Evolutionary conservation across 2,888 invertebrate species (phyloP).

Genomic region (Bombylius discolor): DNA sequence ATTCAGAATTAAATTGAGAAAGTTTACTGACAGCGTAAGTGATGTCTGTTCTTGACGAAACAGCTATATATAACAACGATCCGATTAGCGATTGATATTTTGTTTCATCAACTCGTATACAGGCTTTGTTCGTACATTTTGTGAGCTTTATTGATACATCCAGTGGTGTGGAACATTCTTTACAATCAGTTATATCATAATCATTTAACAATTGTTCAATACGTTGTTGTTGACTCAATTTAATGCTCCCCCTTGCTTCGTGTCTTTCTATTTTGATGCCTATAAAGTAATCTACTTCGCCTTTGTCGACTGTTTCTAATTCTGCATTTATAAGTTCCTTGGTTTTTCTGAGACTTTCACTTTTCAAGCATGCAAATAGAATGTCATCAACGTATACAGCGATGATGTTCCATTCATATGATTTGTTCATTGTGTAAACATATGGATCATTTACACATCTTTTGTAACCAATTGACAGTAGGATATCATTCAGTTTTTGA

Average conservation of each 20-base stretch:
- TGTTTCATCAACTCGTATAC: background rate
- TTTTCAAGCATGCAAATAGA: too few relatives aligned
- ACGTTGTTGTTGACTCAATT: background rate
- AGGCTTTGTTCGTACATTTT: background rate
- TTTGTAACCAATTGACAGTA: background rate
- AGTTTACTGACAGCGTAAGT: constrained; percentile 3
- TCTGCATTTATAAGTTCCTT: too few relatives aligned
- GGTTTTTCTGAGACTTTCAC: too few relatives aligned
- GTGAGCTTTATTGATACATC: background rate
- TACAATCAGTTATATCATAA: background rate
- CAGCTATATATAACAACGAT: background rate
- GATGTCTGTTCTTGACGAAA: constrained; percentile 4
- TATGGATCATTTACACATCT: background rate
- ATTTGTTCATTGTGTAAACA: background rate
- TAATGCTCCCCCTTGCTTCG: background rate
- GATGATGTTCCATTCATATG: background rate
- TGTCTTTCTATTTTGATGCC: constrained; percentile 1
- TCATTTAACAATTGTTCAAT: background rate
- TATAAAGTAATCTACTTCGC: background rate
- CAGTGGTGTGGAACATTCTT: background rate
- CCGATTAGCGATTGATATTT: constrained; percentile 2
- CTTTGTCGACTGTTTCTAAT: too few relatives aligned
- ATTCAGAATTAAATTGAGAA: constrained; percentile 2
- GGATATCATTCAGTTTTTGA: background rate
- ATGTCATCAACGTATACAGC: background rate